Evolutionary conservation across 2,888 invertebrate genomes (phyloP).

Genomic region (Tricholauxania praeusta): DNA sequence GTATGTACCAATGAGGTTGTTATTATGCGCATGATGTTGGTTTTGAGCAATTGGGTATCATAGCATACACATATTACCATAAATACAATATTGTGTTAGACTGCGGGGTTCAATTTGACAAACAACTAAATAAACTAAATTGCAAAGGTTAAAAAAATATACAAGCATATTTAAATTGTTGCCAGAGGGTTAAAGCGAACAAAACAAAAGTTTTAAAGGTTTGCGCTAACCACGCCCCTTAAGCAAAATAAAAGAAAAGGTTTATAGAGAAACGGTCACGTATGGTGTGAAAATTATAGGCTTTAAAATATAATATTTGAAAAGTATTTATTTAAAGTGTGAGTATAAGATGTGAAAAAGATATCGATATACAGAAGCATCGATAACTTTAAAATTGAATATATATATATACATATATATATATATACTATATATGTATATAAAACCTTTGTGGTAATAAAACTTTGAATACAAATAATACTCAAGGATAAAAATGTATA

Average conservation of each 20-base stretch:
- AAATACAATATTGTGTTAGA: background rate
- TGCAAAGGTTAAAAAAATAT: slow-evolving; percentile 40
- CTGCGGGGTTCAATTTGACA: background rate
- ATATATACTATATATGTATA: too few species aligned
- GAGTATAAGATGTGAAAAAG: too few species aligned
- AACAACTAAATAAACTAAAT: slow-evolving; percentile 30
- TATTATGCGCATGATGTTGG: slow-evolving; percentile 42
- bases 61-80: slow-evolving; percentile 42
- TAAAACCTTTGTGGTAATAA: too few species aligned
- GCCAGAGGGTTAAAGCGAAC: background rate
- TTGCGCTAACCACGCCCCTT: background rate
- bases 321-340: too few species aligned
- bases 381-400: too few species aligned
- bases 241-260: background rate
- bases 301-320: too few species aligned
- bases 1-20: slow-evolving; percentile 29
- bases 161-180: slow-evolving; percentile 2
- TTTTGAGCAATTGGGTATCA: slow-evolving; percentile 60
- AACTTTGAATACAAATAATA: too few species aligned
- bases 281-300: too few species aligned
- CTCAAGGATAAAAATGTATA: too few species aligned
- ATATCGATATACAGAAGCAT: too few species aligned
- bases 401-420: too few species aligned
- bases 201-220: background rate
- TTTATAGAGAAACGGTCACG: background rate